A percentile compares a stretch with the other conserved stretches of the same genome.
phyloP scores from a whole-genome alignment of 2,888 invertebrate species.

The Melanostoma scalare region DNA sequence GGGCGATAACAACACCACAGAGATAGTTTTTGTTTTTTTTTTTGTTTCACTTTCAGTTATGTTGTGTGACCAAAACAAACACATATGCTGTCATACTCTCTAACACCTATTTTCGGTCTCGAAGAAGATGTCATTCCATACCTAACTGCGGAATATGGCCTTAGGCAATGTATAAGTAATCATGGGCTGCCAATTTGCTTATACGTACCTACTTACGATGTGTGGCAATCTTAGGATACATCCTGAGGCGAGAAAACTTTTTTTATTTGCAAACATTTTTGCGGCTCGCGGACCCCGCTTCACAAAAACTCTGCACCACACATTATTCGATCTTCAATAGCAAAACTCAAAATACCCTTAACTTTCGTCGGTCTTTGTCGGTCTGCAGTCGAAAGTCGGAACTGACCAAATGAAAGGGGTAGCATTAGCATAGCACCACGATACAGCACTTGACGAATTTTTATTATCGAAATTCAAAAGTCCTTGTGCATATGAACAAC shows the following conservation, averaged over 20 bases:
- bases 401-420: conserved; percentile 63
- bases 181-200: conserved; percentile 70
- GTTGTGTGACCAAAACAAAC: conserved; percentile 57
- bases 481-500: neutral
- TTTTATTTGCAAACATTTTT: conserved; percentile 50
- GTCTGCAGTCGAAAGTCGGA: conserved; percentile 28
- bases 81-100: conserved; percentile 49
- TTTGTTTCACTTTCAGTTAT: conserved; percentile 4
- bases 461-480: conserved; percentile 34
- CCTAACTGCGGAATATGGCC: conserved; percentile 30
- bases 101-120: conserved; percentile 22
- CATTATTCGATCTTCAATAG: conserved; percentile 27
- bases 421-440: neutral
- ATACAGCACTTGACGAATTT: conserved; percentile 48
- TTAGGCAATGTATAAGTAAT: conserved; percentile 59
- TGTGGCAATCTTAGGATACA: conserved; percentile 59
- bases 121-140: conserved; percentile 31
- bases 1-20: conserved; percentile 47
- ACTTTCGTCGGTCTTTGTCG: conserved; percentile 32
- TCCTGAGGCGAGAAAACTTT: conserved; percentile 62
- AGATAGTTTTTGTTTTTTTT: conserved; percentile 31
- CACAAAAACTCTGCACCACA: conserved; percentile 15
- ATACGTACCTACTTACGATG: conserved; percentile 31
- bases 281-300: conserved; percentile 48
- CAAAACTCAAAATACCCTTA: conserved; percentile 37